Percentiles rank a stretch among this genome's conserved stretches.
phyloP scores from a whole-genome alignment of 2,888 invertebrate species.

The Drosophila helvetica region DNA sequence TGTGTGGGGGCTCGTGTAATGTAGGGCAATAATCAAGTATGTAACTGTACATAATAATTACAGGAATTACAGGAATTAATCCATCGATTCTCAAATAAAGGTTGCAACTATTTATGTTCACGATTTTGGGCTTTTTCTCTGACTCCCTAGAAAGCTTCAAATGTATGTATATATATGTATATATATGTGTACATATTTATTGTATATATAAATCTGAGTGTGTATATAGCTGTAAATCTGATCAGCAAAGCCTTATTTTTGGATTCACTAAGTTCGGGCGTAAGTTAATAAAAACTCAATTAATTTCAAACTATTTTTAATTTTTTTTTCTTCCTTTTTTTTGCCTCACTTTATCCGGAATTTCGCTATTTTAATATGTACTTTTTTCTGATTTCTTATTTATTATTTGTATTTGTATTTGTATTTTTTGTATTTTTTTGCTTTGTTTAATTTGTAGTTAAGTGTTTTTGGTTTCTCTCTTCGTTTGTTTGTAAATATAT shows the following conservation, averaged over 20 bases:
- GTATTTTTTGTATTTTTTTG: conserved; percentile 18
- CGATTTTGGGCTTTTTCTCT: conserved; percentile 23
- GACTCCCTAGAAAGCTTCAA: conserved; percentile 35
- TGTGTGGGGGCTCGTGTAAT: conserved; percentile 39
- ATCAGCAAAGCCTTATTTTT: conserved; percentile 32
- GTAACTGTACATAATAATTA: conserved; percentile 74
- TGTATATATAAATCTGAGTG: conserved; percentile 25
- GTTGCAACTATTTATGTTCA: conserved; percentile 54
- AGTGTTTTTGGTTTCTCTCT: conserved; percentile 25
- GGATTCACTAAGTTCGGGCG: conserved; percentile 21
- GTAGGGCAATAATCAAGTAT: conserved; percentile 60
- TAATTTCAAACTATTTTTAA: conserved; percentile 41
- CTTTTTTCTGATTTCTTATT: conserved; percentile 16
- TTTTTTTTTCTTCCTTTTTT: conserved; percentile 10
- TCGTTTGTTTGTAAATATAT: conserved; percentile 65
- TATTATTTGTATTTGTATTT: conserved; percentile 12
- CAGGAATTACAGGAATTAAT: conserved; percentile 72
- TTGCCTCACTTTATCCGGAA: conserved; percentile 31
- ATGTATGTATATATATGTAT: conserved; percentile 9
- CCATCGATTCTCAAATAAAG: conserved; percentile 69
- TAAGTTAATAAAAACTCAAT: conserved; percentile 36
- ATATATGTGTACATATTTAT: conserved; percentile 11
- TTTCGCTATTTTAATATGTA: conserved; percentile 41
- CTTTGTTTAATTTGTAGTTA: conserved; percentile 23
- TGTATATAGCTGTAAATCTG: conserved; percentile 2